phyloP scores from a whole-genome alignment of 2,113 vertebrate species.

The Maylandia zebra region DNA sequence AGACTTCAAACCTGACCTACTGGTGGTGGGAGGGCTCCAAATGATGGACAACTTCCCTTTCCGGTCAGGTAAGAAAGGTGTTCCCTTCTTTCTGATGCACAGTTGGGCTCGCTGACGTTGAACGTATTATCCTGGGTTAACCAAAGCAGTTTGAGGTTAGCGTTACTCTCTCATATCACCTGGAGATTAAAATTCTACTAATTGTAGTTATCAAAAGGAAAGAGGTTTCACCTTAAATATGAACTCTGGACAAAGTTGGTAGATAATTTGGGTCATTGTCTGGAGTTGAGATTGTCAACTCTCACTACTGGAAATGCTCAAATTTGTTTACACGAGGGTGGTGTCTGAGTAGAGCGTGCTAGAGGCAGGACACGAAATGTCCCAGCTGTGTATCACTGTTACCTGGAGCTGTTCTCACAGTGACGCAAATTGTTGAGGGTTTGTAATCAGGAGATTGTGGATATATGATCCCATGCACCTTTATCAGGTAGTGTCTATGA shows the following conservation, averaged over 20 bases:
- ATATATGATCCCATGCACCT: background rate
- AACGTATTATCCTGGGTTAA: background rate
- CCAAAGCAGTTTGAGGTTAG: background rate
- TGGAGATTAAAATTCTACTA: background rate
- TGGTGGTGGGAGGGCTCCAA: slow-evolving; percentile 78
- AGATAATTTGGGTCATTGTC: background rate
- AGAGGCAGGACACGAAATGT: background rate
- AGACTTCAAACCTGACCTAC: slow-evolving; percentile 68
- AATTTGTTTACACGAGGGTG: background rate
- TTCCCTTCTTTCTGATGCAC: background rate
- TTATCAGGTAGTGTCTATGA: background rate
- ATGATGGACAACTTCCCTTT: slow-evolving; percentile 85
- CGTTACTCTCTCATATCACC: background rate
- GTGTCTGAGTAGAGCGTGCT: background rate
- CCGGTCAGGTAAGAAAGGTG: slow-evolving; percentile 54
- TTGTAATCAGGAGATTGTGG: background rate
- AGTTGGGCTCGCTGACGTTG: background rate
- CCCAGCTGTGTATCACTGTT: background rate
- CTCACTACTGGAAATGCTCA: background rate
- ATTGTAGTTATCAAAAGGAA: background rate
- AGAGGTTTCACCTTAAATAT: background rate
- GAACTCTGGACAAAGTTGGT: background rate
- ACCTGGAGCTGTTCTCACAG: background rate
- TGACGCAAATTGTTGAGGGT: background rate
- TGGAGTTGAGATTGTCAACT: background rate